Evolutionary conservation across 2,797 vertebrate species (phyloP), one percentile per base, ranked within the genome.

Genomic region (Octomys mimax): DNA sequence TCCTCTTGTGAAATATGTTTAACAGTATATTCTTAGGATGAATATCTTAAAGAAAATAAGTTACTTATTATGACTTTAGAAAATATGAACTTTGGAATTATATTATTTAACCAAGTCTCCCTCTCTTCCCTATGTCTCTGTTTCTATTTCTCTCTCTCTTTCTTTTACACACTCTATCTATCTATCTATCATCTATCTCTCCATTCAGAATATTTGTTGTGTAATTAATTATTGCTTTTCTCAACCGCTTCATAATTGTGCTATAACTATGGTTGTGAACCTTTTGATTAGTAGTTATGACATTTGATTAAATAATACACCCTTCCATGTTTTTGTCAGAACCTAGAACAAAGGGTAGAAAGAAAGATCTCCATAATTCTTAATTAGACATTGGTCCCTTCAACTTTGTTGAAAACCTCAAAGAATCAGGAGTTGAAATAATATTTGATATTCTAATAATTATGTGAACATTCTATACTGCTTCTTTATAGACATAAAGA

Each of bases 21-120:
- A 96, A 90, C 21, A 98, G 96, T 66, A 94, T 42, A n/a, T 83
- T 68, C 81, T 42, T 4, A 95, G 57, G 18, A 86, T 94, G 84
- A 93, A 91, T 68, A 95, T n/a, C n/a, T 31, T 88, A 94, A 90
- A 33, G 88, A 97, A 89, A 42, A 93, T 22, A 75, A 91, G 6
- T 3, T 42, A 5, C 78, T 79, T 36, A 83, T 31, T 70, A 21
- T n/a, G 6, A 78, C 13, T 85, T 89, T 68, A 87, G 1, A 49
- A 85, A 94, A 78, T 13, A 5, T 5, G 49, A 46, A 12, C 70
- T 52, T 96, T 66, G 6, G 2, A 80, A 66, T 87, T 88, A 39
- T 85, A n/a, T 79, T 80, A 77, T 80, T 78, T 89, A 31, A 39
- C 52, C 21, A 62, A 66, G 12, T 85, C 2, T 75, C 33, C 14